These are phyloP conservation scores for Dorcus hopei DNA, from an alignment of 2,888 invertebrate species.

Conservation along the genomic window DNA sequence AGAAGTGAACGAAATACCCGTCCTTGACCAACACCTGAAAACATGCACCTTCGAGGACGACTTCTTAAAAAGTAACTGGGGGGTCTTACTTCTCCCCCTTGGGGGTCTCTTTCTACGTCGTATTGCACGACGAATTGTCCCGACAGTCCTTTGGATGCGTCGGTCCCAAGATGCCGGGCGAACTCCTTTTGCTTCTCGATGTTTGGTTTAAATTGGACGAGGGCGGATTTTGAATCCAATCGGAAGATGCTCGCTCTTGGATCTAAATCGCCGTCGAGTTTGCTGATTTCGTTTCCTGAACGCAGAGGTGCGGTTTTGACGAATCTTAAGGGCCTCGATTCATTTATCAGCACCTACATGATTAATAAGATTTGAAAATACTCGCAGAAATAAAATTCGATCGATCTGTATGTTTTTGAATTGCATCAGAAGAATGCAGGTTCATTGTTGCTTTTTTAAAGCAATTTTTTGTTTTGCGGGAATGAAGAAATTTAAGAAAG, in stretches of 20 bases:
- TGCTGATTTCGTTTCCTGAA: constrained; percentile 62
- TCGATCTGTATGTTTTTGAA: no score
- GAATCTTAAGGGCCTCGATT: constrained; percentile 58
- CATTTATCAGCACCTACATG: constrained; percentile 41
- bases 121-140: constrained; percentile 71
- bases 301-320: constrained; percentile 63
- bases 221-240: constrained; percentile 33
- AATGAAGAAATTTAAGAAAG: no score
- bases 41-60: background rate
- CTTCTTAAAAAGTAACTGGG: background rate
- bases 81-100: constrained; percentile 55
- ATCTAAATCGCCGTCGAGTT: constrained; percentile 51
- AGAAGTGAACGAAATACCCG: constrained; percentile 75
- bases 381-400: no score
- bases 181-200: constrained; percentile 58
- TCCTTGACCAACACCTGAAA: constrained; percentile 59
- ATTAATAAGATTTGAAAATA: background rate
- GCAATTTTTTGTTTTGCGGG: no score
- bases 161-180: constrained; percentile 44
- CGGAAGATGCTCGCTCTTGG: constrained; percentile 37
- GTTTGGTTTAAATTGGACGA: constrained; percentile 58
- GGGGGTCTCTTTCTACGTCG: constrained; percentile 60
- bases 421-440: no score
- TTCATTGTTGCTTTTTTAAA: no score
- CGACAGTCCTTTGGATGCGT: constrained; percentile 51